phyloP scores from a whole-genome alignment of 2,113 vertebrate genomes.

The Austrofundulus limnaeus region DNA sequence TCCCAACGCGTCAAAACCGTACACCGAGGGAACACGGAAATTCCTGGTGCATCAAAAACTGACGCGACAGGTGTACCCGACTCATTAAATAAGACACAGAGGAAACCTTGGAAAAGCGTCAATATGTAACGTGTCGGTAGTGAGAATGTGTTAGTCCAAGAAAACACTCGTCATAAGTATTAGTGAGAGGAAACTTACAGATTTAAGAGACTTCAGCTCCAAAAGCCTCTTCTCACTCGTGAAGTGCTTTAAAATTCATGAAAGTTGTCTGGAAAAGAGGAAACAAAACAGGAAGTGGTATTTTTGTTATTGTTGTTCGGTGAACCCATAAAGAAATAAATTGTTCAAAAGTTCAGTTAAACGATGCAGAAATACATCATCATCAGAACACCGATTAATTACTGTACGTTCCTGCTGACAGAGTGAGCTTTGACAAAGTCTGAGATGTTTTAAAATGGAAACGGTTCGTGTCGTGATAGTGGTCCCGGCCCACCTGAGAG shows the following conservation, averaged over 20 bases:
- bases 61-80: no score
- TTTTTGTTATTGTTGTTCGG: not conserved
- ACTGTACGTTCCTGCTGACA: not conserved
- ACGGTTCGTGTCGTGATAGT: constrained; percentile 19
- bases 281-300: not conserved
- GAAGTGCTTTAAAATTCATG: constrained; percentile 58
- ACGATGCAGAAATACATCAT: not conserved
- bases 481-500: constrained; percentile 45
- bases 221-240: constrained; percentile 67
- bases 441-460: constrained; percentile 23
- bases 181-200: constrained; percentile 45
- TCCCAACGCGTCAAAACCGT: no score
- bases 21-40: no score
- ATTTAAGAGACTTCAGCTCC: constrained; percentile 61
- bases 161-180: not conserved
- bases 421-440: constrained; percentile 23
- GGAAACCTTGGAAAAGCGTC: no score
- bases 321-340: no score
- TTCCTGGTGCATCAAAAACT: no score
- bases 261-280: constrained; percentile 58
- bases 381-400: no score
- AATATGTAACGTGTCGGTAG: no score
- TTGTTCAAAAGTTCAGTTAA: not conserved
- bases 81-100: no score
- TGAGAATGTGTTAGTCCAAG: no score